These are phyloP conservation scores for Colistium nudipinnis DNA, from an alignment of 2,113 vertebrate genomes.

Conservation along the genomic window DNA sequence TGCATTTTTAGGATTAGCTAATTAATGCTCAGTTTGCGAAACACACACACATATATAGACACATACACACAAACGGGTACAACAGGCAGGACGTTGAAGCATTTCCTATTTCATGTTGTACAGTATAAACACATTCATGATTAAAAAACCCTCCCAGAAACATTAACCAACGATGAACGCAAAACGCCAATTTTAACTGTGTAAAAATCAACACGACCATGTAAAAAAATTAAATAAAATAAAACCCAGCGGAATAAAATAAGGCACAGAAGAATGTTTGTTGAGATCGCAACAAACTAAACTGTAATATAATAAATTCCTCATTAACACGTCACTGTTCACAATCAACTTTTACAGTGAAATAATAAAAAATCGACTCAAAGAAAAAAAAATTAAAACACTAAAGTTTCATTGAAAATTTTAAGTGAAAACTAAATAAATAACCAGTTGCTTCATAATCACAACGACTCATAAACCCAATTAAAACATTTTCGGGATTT, in stretches of 20 bases:
- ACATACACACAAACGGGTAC: conserved; percentile 35
- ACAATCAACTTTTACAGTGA: background rate
- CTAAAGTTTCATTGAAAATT: background rate
- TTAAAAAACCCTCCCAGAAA: conserved; percentile 39
- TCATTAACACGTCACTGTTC: background rate
- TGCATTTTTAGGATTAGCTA: conserved; percentile 34
- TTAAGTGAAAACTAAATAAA: too few species aligned
- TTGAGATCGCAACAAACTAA: conserved; percentile 3
- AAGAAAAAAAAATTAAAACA: background rate
- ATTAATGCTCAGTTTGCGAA: conserved; percentile 22
- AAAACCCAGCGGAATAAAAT: conserved; percentile 44
- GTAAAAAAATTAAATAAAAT: conserved; percentile 3
- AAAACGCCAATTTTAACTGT: conserved; percentile 11
- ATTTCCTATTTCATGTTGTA: conserved; percentile 24
- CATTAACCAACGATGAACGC: background rate
- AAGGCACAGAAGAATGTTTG: conserved; percentile 60
- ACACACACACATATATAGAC: conserved; percentile 4
- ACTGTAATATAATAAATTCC: background rate
- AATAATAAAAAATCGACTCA: background rate
- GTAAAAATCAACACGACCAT: background rate
- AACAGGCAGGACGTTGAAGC: background rate
- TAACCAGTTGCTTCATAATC: too few species aligned
- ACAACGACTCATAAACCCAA: too few species aligned
- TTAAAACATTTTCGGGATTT: too few species aligned
- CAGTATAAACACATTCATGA: conserved; percentile 55